phyloP scores from a whole-genome alignment of 1,140 invertebrate species.

The Diachasma alloeum region DNA sequence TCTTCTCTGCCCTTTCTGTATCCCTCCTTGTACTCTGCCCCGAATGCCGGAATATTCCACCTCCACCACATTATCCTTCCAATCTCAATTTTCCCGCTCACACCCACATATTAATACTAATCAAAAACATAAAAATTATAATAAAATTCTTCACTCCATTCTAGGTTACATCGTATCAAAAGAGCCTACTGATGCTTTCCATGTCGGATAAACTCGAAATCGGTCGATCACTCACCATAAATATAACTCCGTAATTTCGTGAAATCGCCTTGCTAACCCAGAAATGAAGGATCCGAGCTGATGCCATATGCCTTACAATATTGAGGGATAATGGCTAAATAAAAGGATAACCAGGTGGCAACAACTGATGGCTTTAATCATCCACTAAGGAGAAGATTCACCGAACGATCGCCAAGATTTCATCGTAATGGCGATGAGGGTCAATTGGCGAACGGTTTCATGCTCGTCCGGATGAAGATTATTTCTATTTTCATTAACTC shows the following conservation, averaged over 20 bases:
- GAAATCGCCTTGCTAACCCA: constrained; percentile 35
- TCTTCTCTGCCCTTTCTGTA: too few species aligned
- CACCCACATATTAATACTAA: not conserved
- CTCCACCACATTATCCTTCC: too few species aligned
- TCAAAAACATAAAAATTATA: not conserved
- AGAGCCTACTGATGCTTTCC: not conserved
- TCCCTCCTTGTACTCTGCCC: too few species aligned
- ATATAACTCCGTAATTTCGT: constrained; percentile 6
- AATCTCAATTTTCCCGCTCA: too few species aligned
- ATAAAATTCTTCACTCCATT: not conserved
- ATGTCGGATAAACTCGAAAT: constrained; percentile 6
- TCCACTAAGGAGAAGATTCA: not conserved
- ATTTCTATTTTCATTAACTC: not conserved
- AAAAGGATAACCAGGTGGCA: not conserved
- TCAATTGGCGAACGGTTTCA: not conserved
- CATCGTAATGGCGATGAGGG: not conserved
- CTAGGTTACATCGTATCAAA: not conserved
- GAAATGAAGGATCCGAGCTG: constrained; percentile 17
- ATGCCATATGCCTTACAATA: not conserved
- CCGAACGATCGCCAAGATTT: not conserved
- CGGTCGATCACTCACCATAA: not conserved
- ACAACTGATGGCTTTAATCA: not conserved
- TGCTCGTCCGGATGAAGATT: not conserved
- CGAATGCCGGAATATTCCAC: too few species aligned
- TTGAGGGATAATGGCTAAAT: not conserved